Evolutionary conservation across 2,113 vertebrate species (phyloP), one percentile per base, ranked within the genome.

Genomic region (Eudorcas thomsonii): DNA sequence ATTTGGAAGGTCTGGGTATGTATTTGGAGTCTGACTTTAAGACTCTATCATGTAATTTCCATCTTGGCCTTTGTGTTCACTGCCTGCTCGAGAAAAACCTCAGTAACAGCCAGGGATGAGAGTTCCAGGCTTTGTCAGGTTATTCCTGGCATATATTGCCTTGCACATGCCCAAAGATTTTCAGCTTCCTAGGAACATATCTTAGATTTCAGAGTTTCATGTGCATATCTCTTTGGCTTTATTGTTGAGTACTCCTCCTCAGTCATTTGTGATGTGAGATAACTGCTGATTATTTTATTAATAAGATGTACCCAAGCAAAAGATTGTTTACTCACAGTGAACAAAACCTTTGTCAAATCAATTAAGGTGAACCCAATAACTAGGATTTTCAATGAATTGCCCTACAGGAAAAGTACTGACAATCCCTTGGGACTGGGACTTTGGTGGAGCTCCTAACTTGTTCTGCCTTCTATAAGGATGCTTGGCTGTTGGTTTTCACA

Each of bases 91-190:
- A 26, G 3, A 7, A 52, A 13, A 28, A 3, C 2, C 6, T 93
- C 13, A 30, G 64, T 23, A 30, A 74, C 23, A 94, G 13, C 26
- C 28, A 45, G 0, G 43, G 30, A 11, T 30, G 17, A 89, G 92
- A 84, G 9, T 30, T 59, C 7, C 57, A 16, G 1, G 6, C 13
- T 30, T 55, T 36, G 5, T 43, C 14, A 74, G 12, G 6, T 33
- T 36, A 71, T 62, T 60, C 26, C 23, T 33, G 1, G 6, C 9
- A 1, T 45, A 16, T 1, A 62, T 7, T 57, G n/a, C 2, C 4
- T 2, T 50, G 21, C 1, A 11, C 0, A 1, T n/a, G 12, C 3
- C 15, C 0, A 2, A 11, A 6, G 15, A 21, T 4, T 59, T 90
- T 25, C 6, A 48, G 36, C 52, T 26, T 95, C 3, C 59, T 6